These are phyloP conservation scores for Folsomia manolachei DNA, from an alignment of 2,888 invertebrate genomes.

Conservation along the genomic window DNA sequence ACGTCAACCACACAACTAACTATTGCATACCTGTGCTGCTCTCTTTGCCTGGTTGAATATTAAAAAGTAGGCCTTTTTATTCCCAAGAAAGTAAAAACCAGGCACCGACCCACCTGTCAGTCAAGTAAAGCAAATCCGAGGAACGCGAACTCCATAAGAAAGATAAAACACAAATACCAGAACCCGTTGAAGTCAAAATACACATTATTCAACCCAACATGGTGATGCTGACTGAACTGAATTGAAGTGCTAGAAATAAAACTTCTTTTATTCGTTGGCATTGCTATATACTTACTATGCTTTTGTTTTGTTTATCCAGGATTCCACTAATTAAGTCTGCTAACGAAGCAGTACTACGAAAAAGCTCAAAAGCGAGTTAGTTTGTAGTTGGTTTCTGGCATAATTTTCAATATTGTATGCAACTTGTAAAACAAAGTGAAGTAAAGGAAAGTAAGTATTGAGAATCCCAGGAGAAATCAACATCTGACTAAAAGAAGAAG, in stretches of 20 bases:
- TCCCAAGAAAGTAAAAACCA: background rate
- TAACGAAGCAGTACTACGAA: background rate
- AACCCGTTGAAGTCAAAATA: background rate
- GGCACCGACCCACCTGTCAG: background rate
- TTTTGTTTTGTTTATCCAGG: background rate
- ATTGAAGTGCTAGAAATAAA: no score
- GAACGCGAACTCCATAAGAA: background rate
- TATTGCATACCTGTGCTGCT: background rate
- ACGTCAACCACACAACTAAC: background rate
- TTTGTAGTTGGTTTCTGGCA: background rate
- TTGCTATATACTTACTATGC: background rate
- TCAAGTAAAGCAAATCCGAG: background rate
- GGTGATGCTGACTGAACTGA: background rate
- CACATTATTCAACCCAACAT: background rate
- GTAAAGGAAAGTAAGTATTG: background rate
- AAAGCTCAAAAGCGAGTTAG: background rate
- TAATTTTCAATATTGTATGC: background rate
- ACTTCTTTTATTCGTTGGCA: background rate
- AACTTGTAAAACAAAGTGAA: background rate
- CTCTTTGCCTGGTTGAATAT: background rate
- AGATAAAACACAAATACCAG: background rate
- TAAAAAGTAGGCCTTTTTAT: constrained; percentile 3
- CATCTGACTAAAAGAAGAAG: background rate
- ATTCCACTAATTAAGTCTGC: background rate
- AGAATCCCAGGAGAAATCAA: background rate